Evolutionary conservation across 2,113 vertebrate genomes (phyloP), one percentile per base, ranked within the genome.

Genomic region (Epinephelus lanceolatus): DNA sequence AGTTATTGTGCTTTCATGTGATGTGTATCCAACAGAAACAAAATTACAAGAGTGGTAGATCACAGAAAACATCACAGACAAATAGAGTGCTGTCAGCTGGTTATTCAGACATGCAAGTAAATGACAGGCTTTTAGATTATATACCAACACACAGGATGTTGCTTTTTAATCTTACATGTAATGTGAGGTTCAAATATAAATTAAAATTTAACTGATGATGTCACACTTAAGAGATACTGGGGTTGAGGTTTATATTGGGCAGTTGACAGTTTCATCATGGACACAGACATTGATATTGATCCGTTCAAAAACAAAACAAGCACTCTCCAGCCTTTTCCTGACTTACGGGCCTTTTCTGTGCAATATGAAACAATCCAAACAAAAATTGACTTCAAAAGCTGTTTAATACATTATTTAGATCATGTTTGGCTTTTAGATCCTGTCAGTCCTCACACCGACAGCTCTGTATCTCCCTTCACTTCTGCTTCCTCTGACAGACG

Each of bases 341-440:
- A 42, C 30, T 53, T 62, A 27, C 2, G 60, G 13, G 7, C n/a
- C 1, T 30, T 37, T 81, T 63, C 4, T 55, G 5, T 73, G 55
- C 55, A 72, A 73, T 18, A 52, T 57, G 42, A 66, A 76, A 52
- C 52, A 62, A 71, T 63, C 14, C 23, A 57, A 77, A 83, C 18
- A 37, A 62, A 76, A 56, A 33, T 0, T 1, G 5, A 42, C 62
- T 69, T 71, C 51, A 75, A 87, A 75, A 62, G 52, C 19, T 27
- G 9, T 51, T 72, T 53, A 65, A 85, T 83, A 45, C 53, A 78
- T 84, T 65, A 88, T 86, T 88, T 72, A 70, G 37, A 83, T 83
- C 23, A 56, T 83, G 74, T 85, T 60, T 59, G 69, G 51, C 71
- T 71, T 55, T 72, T 52, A 78, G 45, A 80, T 60, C 15, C 65